Conservation (phyloP, 2,113 vertebrate genomes). For the Austrofundulus limnaeus region DNA sequence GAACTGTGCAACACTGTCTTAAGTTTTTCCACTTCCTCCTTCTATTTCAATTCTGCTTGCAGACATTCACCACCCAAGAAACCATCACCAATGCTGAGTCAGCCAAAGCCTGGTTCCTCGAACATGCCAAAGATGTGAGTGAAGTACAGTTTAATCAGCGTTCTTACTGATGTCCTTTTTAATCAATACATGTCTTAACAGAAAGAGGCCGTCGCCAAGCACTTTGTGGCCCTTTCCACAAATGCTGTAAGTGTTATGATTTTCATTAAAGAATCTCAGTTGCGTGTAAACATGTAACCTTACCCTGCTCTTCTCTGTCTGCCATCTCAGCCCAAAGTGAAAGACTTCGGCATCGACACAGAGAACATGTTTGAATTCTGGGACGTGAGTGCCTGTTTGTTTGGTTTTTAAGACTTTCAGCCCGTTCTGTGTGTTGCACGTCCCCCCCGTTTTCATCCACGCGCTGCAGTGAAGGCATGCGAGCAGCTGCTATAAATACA, state of each 20-base stretch:
- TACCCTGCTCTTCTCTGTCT: conserved; percentile 27
- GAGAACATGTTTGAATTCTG: conserved; percentile 99
- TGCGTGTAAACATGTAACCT: not conserved
- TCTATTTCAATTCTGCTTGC: conserved; percentile 1
- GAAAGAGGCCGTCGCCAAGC: conserved; percentile 92
- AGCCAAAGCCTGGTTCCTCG: conserved; percentile 93
- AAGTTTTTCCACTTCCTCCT: not conserved
- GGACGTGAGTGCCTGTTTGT: conserved; percentile 94
- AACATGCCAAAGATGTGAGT: conserved; percentile 89
- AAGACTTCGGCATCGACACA: conserved; percentile 95
- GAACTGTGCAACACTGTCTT: not conserved
- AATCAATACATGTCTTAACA: conserved; percentile 44
- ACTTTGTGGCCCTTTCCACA: conserved; percentile 96
- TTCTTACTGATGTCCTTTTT: not conserved
- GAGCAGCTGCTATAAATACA: conserved; percentile 75
- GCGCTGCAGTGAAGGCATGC: conserved; percentile 10
- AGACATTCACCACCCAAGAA: conserved; percentile 99
- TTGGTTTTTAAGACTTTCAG: conserved; percentile 21
- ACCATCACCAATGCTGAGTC: conserved; percentile 98
- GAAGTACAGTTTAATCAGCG: not conserved
- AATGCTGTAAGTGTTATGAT: conserved; percentile 86
- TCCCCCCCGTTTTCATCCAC: not conserved
- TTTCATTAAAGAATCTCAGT: not conserved
- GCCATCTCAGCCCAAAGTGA: conserved; percentile 89
- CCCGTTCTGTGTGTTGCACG: conserved; percentile 10